A percentile compares a stretch with the other conserved stretches of the same genome.
phyloP scores from a whole-genome alignment of 2,797 vertebrate species.

The Saguinus oedipus region DNA sequence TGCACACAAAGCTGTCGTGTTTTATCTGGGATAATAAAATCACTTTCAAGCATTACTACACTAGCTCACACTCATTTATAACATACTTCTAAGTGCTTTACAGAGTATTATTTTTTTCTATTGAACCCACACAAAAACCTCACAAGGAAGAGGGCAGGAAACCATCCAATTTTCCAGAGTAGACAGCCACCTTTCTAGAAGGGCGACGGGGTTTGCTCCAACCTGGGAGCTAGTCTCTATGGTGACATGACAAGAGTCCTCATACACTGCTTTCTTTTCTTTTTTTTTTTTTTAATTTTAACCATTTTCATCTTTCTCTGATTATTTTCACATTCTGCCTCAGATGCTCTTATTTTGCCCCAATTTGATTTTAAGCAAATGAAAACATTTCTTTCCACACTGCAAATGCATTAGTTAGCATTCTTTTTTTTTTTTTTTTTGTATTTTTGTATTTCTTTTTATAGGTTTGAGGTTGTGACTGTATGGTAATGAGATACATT shows the following conservation, averaged over 20 bases:
- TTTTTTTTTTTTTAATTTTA: neutral
- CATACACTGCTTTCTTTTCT: too few relatives aligned
- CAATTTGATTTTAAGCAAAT: neutral
- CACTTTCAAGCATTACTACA: neutral
- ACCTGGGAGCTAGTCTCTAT: neutral
- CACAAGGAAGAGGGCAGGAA: neutral
- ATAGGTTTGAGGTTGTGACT: neutral
- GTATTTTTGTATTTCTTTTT: conserved; percentile 1
- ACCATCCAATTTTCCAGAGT: neutral
- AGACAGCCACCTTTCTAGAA: neutral
- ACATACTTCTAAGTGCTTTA: neutral
- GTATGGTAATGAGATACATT: neutral
- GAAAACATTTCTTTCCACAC: neutral
- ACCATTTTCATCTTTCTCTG: neutral
- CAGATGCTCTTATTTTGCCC: neutral
- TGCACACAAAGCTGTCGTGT: neutral
- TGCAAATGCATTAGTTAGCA: neutral
- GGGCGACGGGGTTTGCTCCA: neutral
- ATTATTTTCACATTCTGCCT: neutral
- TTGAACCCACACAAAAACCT: neutral
- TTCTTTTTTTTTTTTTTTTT: neutral
- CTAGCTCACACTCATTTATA: neutral
- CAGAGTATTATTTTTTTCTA: neutral
- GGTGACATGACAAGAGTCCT: rapidly evolving
- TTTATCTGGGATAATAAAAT: neutral